Evolutionary conservation across 2,797 vertebrate species (phyloP), one percentile per base, ranked within the genome.

Genomic region (Sciurus carolinensis): DNA sequence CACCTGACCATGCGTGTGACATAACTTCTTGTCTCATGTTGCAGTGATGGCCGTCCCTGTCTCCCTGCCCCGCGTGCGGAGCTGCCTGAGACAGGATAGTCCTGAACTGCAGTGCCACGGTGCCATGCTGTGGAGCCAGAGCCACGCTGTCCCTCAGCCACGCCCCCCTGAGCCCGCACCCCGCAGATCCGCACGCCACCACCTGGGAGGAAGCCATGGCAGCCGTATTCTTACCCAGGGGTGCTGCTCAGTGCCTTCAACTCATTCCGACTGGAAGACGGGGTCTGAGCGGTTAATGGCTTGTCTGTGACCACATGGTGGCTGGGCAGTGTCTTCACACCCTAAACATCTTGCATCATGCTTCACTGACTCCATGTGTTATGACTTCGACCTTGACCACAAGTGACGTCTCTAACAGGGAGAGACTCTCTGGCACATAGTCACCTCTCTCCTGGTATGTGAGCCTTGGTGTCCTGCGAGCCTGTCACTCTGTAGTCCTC

Each of bases 341-440:
- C 15, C 75, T n/a, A 1, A 3, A 1, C 0, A 1, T 4, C 5
- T 22, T 6, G 4, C 17, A 14, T 18, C 1, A 8, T 0, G 0
- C 8, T 28, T 0, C 3, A 3, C 28, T 33, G 54, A 4, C 4
- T 97, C 17, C 39, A 1, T 1, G 2, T 22, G 80, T 52, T 8
- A 39, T 26, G 47, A 36, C 4, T 36, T 59, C 44, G 26, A 90
- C 44, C 3, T 52, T 57, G n/a, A 28, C 5, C 67, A 50, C 39
- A 54, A 67, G 54, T 44, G 22, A 24, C 20, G 10, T 44, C 20
- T 18, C 57, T 12, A 87, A 67, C 7, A 14, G 9, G 17, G 1
- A 83, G 47, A 24, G 15, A 18, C 28, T 26, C 83, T 67, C 24
- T 64, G 18, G 44, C 24, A 50, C 2, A 9, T 11, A 64, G 17